A percentile compares a stretch with the other conserved stretches of the same genome.
phyloP scores from a whole-genome alignment of 2,113 vertebrate species.

The Ciconia boyciana region DNA sequence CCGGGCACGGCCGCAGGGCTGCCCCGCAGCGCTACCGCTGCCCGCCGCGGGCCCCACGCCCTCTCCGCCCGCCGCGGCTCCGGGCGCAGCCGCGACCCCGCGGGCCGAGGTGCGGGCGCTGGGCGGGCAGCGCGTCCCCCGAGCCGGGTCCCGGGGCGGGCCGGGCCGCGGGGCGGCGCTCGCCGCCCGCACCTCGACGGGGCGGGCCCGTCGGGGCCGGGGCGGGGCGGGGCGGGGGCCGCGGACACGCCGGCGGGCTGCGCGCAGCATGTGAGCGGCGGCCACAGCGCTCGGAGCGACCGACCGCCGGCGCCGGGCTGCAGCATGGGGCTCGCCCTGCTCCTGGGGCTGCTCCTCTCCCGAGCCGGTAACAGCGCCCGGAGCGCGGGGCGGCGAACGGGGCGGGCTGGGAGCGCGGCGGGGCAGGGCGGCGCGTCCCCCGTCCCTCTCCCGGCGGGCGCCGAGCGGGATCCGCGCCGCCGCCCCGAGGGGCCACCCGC shows the following conservation, averaged over 20 bases:
- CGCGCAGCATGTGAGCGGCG: not conserved
- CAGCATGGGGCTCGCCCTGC: slow-evolving; percentile 26
- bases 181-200: not conserved
- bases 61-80: not conserved
- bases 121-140: not conserved
- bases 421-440: not conserved
- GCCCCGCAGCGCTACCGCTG: not conserved
- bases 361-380: slow-evolving; percentile 27
- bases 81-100: not conserved
- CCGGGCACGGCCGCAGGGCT: too few species aligned
- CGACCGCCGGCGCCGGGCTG: not conserved
- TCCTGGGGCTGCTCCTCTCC: slow-evolving; percentile 46
- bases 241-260: not conserved
- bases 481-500: too few species aligned
- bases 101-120: too few species aligned
- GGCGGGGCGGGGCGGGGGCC: not conserved
- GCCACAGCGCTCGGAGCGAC: not conserved
- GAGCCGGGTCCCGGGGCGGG: not conserved
- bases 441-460: not conserved
- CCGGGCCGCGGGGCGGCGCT: not conserved
- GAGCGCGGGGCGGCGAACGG: not conserved
- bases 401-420: not conserved
- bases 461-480: not conserved
- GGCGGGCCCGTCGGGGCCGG: not conserved
- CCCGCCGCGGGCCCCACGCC: not conserved